Evolutionary conservation across 2,888 invertebrate genomes (phyloP).

Genomic region (Chouioia cunea): DNA sequence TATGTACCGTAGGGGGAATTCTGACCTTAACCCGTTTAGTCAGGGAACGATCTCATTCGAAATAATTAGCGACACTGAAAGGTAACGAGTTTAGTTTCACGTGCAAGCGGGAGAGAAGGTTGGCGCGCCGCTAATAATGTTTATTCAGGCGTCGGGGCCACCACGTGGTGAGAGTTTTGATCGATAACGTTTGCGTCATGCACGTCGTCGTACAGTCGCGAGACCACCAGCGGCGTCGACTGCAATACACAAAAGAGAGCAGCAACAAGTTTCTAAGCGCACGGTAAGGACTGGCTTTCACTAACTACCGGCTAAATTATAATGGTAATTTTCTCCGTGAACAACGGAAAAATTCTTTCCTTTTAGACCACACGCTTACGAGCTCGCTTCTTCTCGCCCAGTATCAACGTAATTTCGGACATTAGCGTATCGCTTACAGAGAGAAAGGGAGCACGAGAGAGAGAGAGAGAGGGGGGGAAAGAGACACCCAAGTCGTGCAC

Average conservation of each 20-base stretch:
- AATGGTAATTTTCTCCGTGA: slow-evolving; percentile 34
- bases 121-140: slow-evolving; percentile 31
- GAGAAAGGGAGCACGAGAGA: not conserved
- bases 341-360: no score
- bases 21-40: no score
- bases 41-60: slow-evolving; percentile 4
- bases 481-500: no score
- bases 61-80: slow-evolving; percentile 24
- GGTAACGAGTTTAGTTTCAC: slow-evolving; percentile 22
- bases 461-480: not conserved
- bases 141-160: slow-evolving; percentile 22
- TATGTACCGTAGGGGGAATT: no score
- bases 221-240: slow-evolving; percentile 28
- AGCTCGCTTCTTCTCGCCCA: no score
- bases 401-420: slow-evolving; percentile 24
- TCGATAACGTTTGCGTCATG: slow-evolving; percentile 37
- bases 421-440: slow-evolving; percentile 14
- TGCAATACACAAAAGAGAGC: not conserved
- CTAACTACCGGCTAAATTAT: slow-evolving; percentile 39
- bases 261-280: slow-evolving; percentile 42
- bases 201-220: not conserved
- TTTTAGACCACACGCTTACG: no score
- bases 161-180: slow-evolving; percentile 19
- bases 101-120: not conserved
- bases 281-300: slow-evolving; percentile 20